Conservation (phyloP, 2,888 invertebrate species). For the Bembecia ichneumoniformis region DNA sequence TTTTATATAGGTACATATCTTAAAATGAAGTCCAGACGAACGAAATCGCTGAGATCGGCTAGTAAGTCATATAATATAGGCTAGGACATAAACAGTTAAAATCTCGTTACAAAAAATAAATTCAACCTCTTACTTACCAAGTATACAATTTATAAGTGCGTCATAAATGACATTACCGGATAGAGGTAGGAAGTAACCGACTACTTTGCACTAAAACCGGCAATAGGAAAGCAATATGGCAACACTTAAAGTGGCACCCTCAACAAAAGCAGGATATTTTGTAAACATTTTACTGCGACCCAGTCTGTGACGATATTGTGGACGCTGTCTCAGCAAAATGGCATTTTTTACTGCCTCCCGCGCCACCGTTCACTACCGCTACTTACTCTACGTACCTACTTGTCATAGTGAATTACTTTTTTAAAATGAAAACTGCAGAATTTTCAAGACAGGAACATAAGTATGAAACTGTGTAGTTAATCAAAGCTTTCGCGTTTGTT, state of each 20-base stretch:
- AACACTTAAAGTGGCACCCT: conserved; percentile 39
- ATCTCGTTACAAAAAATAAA: too few species aligned
- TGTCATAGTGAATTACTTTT: conserved; percentile 1
- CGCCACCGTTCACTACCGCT: conserved; percentile 27
- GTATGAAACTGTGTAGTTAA: too few species aligned
- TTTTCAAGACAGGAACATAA: not conserved
- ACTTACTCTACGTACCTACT: conserved; percentile 1
- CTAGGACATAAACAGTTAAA: too few species aligned
- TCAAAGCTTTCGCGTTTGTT: too few species aligned
- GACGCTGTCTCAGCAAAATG: conserved; percentile 57
- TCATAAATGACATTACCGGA: not conserved
- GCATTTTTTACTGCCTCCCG: conserved; percentile 59
- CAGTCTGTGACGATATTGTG: conserved; percentile 65
- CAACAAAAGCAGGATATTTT: conserved; percentile 60
- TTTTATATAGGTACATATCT: too few species aligned
- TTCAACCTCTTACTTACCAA: too few species aligned
- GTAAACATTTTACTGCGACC: conserved; percentile 67
- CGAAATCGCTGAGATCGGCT: too few species aligned
- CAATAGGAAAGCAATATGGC: conserved; percentile 56
- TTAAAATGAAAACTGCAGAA: not conserved
- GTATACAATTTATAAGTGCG: too few species aligned
- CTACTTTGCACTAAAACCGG: conserved; percentile 37
- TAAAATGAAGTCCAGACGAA: too few species aligned
- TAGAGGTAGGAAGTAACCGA: not conserved
- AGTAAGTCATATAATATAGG: too few species aligned